phyloP scores from a whole-genome alignment of 2,797 vertebrate species.

The Helostoma temminkii region DNA sequence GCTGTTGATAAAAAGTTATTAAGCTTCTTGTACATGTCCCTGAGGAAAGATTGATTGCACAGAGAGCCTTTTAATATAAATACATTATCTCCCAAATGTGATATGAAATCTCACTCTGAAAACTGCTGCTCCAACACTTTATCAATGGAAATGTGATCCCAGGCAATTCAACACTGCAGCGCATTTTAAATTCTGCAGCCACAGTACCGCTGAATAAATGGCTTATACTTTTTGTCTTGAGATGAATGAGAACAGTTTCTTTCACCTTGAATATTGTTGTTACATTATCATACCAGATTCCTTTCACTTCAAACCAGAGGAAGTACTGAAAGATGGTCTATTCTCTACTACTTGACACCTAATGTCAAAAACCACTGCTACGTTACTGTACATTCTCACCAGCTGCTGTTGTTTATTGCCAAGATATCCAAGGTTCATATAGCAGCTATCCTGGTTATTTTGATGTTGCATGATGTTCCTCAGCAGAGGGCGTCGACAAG shows the following conservation, averaged over 20 bases:
- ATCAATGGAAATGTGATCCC: slow-evolving; percentile 76
- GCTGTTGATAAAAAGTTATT: slow-evolving; percentile 72
- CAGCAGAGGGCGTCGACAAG: no score
- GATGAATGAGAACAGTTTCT: slow-evolving; percentile 24
- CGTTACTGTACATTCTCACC: not conserved
- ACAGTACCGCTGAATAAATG: slow-evolving; percentile 49
- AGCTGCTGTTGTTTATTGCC: not conserved
- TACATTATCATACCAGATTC: slow-evolving; percentile 5
- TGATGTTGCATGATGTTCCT: not conserved
- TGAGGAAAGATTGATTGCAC: slow-evolving; percentile 78
- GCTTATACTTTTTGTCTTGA: slow-evolving; percentile 41
- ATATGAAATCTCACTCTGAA: slow-evolving; percentile 76
- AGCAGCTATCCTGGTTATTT: not conserved
- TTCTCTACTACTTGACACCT: not conserved
- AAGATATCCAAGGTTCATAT: not conserved
- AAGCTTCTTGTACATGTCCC: slow-evolving; percentile 68
- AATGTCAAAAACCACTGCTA: slow-evolving; percentile 5
- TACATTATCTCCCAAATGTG: slow-evolving; percentile 73
- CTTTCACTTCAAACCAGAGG: slow-evolving; percentile 27
- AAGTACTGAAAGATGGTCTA: not conserved
- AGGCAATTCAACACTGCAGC: slow-evolving; percentile 57
- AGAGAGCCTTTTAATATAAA: slow-evolving; percentile 79
- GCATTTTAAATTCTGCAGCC: slow-evolving; percentile 58
- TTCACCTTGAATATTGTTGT: slow-evolving; percentile 48
- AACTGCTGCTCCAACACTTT: slow-evolving; percentile 73